Evolutionary conservation across 2,113 vertebrate genomes (phyloP).

Genomic region (Columbina picui): DNA sequence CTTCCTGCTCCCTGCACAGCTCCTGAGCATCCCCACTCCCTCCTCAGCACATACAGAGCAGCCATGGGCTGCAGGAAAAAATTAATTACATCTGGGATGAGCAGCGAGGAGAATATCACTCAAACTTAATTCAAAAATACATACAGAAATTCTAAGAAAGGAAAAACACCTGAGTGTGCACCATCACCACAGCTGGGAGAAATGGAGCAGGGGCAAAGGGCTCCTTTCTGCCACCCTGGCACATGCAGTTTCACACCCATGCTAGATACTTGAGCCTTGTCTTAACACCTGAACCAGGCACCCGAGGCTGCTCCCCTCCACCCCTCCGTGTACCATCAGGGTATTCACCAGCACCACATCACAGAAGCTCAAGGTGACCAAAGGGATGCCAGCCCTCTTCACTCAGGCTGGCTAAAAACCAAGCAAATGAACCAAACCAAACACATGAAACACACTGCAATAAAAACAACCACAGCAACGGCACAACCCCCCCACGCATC

Average conservation of each 20-base stretch:
- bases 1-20: background rate
- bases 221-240: background rate
- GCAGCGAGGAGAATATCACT: background rate
- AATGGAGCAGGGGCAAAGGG: background rate
- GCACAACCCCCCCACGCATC: no score
- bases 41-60: background rate
- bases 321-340: accelerated
- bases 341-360: background rate
- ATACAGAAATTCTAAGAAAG: background rate
- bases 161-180: background rate
- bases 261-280: background rate
- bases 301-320: background rate
- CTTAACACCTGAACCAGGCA: background rate
- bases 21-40: background rate
- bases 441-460: no score
- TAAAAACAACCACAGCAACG: no score
- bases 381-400: background rate
- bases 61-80: background rate
- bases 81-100: accelerated
- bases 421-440: no score
- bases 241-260: background rate
- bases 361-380: no score
- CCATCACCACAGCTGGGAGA: no score
- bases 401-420: background rate
- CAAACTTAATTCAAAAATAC: background rate